phyloP scores from a whole-genome alignment of 1,140 invertebrate species.

The Drosophila repleta region DNA sequence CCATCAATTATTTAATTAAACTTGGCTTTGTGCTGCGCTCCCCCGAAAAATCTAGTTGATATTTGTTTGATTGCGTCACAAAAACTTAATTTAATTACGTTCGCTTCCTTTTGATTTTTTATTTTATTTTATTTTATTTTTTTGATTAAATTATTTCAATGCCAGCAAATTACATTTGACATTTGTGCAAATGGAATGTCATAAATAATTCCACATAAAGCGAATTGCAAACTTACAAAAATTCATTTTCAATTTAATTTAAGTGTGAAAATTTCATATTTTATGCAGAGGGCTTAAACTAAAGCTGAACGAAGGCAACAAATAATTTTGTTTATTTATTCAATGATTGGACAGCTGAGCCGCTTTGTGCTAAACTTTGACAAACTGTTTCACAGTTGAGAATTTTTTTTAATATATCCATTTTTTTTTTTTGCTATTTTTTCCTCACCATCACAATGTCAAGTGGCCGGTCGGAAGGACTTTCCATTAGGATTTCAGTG shows the following conservation, averaged over 20 bases:
- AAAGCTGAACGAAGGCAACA: too few relatives aligned
- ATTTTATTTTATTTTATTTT: conserved; percentile 2
- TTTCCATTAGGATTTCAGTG: conserved; percentile 58
- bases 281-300: too few relatives aligned
- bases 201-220: too few relatives aligned
- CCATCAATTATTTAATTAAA: conserved; percentile 75
- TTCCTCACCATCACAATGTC: conserved; percentile 2
- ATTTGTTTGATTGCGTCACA: conserved; percentile 41
- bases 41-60: conserved; percentile 3
- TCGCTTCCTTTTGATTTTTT: not conserved
- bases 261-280: too few relatives aligned
- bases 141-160: conserved; percentile 1
- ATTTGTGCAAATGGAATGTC: not conserved
- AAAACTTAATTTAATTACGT: conserved; percentile 20
- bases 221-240: too few relatives aligned
- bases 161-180: not conserved
- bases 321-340: not conserved
- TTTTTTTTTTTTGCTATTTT: not conserved
- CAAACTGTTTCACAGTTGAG: not conserved
- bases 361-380: not conserved
- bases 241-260: too few relatives aligned
- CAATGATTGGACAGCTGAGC: conserved; percentile 1
- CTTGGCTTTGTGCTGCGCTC: conserved; percentile 28
- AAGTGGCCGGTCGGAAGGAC: conserved; percentile 22
- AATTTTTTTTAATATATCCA: conserved; percentile 7